These are phyloP conservation scores for Coelopa frigida DNA, from an alignment of 1,140 invertebrate genomes.

Conservation along the genomic window DNA sequence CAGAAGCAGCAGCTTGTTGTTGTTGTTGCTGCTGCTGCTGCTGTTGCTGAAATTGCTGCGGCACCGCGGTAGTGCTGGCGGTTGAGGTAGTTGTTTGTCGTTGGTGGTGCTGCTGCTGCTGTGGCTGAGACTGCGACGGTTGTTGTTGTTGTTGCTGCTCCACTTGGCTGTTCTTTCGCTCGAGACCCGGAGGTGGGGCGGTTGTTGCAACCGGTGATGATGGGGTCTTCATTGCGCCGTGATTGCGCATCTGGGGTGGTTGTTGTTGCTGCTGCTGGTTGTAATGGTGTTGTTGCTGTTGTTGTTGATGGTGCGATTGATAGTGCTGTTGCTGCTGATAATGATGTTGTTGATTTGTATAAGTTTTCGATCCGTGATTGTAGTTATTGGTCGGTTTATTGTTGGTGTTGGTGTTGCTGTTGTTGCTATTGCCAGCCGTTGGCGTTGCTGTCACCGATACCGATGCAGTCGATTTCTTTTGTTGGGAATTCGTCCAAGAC, in stretches of 20 bases:
- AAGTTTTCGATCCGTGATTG: slow-evolving; percentile 22
- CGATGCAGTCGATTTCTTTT: slow-evolving; percentile 40
- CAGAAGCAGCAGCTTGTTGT: slow-evolving; percentile 7
- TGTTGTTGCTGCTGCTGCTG: slow-evolving; percentile 4
- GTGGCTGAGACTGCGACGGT: slow-evolving; percentile 11
- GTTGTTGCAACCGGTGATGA: slow-evolving; percentile 34
- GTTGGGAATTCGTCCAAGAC: slow-evolving; percentile 42
- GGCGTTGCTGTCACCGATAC: slow-evolving; percentile 41
- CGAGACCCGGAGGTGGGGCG: slow-evolving; percentile 17
- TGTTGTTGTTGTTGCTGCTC: slow-evolving; percentile 9
- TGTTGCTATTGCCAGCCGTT: slow-evolving; percentile 9
- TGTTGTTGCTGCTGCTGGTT: slow-evolving; percentile 16
- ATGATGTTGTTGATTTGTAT: slow-evolving; percentile 25
- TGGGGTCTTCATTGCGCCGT: slow-evolving; percentile 40
- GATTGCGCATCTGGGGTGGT: slow-evolving; percentile 30
- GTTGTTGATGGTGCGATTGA: slow-evolving; percentile 14
- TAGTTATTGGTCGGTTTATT: slow-evolving; percentile 7
- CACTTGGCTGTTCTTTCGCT: slow-evolving; percentile 27
- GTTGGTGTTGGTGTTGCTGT: slow-evolving; percentile 7
- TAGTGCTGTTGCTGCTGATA: slow-evolving; percentile 26
- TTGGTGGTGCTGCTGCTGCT: slow-evolving; percentile 1
- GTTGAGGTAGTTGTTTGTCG: slow-evolving; percentile 33
- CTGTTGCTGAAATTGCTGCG: slow-evolving; percentile 35
- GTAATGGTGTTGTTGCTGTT: slow-evolving; percentile 15
- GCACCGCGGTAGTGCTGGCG: slow-evolving; percentile 35